Base-by-base conservation (phyloP, 2,888 invertebrate genomes). In the Dryococelus australis region DNA sequence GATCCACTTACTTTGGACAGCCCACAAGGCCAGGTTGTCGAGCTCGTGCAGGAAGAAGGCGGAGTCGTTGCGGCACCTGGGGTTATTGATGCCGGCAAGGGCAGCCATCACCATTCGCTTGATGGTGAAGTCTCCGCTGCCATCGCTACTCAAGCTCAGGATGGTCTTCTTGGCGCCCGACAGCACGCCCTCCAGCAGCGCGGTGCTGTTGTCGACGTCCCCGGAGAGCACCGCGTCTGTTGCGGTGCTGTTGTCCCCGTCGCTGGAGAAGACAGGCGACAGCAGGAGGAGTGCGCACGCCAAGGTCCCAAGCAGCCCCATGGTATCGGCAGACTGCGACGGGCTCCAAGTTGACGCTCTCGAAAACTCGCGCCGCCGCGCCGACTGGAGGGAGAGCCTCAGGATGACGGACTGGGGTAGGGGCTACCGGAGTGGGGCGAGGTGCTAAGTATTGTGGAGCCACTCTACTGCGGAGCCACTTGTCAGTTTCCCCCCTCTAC, bases 21-120 rank as follows among this genome's bases (percentile, higher is more conserved):
- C 85, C 85, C 85, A 85, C 28, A 65, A 12, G 26, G 85, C n/a
- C 10, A 85, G 35, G 78, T 65, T 85, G 35, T 85, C 51, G 3
- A 85, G 65, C 85, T 85, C 65, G 26, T 65, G 53, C 35, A 85
- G 65, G 85, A 85, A 85, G 16, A 65, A 53, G 24, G 35, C 51
- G 28, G 85, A 51, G 78, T 85, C 65, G 65, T 85, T 85, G 51
- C 85, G 26, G 65, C 85, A 85, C 28, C 35, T 26, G 8, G 4
- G 13, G 35, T 85, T 85, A 16, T 35, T 27, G 20, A 83, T 83
- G 83, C 20, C 83, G 20, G 35, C 43, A 1, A 83, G 65, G 24
- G 65, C 65, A 24, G 20, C 65, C 1, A 65, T 8, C 24, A 65
- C 65, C 65, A 65, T 65, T 8, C 65, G 65, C 24, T 8, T 8